Percentiles rank a stretch among this genome's conserved stretches.
These are phyloP conservation scores for Lomographa bimaculata DNA, from an alignment of 2,888 invertebrate genomes.

Conservation along the genomic window DNA sequence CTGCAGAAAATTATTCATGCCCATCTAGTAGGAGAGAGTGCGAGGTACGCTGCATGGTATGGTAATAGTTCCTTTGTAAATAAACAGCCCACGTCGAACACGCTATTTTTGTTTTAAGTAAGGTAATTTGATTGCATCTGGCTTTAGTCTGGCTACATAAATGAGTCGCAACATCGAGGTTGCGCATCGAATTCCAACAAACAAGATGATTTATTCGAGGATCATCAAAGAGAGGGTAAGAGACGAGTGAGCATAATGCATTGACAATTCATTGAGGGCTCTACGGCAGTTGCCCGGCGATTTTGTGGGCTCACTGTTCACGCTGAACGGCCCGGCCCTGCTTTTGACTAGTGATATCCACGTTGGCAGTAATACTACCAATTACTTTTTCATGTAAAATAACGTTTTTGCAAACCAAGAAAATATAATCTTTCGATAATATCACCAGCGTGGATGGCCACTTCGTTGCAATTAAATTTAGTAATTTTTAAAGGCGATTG, in stretches of 20 bases:
- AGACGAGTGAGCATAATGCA: constrained; percentile 10
- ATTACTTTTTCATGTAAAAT: too few relatives aligned
- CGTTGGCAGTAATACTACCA: too few relatives aligned
- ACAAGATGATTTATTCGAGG: constrained; percentile 8
- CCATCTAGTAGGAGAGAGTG: constrained; percentile 39
- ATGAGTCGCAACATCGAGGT: constrained; percentile 18
- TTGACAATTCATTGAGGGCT: constrained; percentile 42
- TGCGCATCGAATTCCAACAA: constrained; percentile 13
- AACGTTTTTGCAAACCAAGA: too few relatives aligned
- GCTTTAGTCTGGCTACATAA: constrained; percentile 31
- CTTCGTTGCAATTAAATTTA: too few relatives aligned
- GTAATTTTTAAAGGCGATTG: too few relatives aligned
- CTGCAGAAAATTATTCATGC: constrained; percentile 47
- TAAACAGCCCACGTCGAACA: constrained; percentile 43
- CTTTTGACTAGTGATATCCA: not conserved
- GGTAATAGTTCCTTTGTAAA: constrained; percentile 38
- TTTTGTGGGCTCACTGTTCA: constrained; percentile 71
- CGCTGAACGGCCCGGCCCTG: constrained; percentile 12
- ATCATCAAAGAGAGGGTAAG: constrained; percentile 26
- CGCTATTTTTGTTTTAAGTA: constrained; percentile 42
- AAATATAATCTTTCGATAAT: too few relatives aligned
- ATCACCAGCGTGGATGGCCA: too few relatives aligned
- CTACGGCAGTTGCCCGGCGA: constrained; percentile 33
- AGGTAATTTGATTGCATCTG: constrained; percentile 37
- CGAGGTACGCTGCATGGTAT: constrained; percentile 45